Evolutionary conservation across 1,140 invertebrate genomes (phyloP), one percentile per base, ranked within the genome.

Genomic region (Tachypleus tridentatus): DNA sequence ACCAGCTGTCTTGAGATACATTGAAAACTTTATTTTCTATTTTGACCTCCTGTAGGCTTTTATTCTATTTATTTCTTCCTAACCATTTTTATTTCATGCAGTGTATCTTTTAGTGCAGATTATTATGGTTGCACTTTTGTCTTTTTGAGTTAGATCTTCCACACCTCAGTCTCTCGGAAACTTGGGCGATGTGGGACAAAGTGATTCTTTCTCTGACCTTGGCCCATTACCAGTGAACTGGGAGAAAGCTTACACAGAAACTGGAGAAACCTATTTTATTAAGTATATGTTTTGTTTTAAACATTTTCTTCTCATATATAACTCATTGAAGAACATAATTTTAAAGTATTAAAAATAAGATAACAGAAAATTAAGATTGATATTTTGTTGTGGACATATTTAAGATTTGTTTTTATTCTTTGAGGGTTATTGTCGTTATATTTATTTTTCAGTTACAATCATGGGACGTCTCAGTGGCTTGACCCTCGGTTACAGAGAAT

Each of bases 191-290:
- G 11, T 63, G 53, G 5, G 62, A 65, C 6, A 50, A 60, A 11
- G 49, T 57, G 0, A 66, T 63, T 11, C 62, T 60, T 7, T 49
- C 54, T 5, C 50, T 72, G 83, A 87, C 69, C 76, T 97, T 10
- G 94, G 94, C 51, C 91, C 93, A 5, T 77, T 98, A 62, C 95
- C 95, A 60, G 81, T 85, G 9, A 96, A 97, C 78, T 98, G 95
- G 95, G 94, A 98, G 76, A 93, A 96, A 75, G 93, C 93, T 11
- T 97, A 89, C 73, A 96, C 95, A 8, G 93, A 97, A 68, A 89
- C 91, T 66, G 95, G 95, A 68, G 93, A 97, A 81, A 85, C 91
- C 62, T 98, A 98, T 80, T 98, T 96, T 74, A 98, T 98, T 71
- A 93, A 98, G 93, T 97, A 80, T 85, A 88, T 86, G 10, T 52